phyloP scores from a whole-genome alignment of 2,113 vertebrate genomes.

The Fregata magnificens region DNA sequence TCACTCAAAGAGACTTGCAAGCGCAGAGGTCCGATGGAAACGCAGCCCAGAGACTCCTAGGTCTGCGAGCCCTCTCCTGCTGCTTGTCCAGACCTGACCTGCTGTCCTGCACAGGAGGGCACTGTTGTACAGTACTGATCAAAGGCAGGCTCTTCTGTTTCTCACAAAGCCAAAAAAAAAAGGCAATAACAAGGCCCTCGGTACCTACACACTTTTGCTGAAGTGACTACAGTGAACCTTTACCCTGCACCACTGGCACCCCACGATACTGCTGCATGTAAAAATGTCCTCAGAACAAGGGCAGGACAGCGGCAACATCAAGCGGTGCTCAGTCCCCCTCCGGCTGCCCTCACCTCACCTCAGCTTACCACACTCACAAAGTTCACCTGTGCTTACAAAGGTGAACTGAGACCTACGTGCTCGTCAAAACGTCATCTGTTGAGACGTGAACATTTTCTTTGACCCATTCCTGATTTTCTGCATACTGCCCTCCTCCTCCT shows the following conservation, averaged over 20 bases:
- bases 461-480: background rate
- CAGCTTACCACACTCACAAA: background rate
- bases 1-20: background rate
- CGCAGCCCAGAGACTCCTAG: background rate
- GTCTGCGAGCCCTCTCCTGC: background rate
- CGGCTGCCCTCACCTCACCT: accelerated
- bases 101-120: background rate
- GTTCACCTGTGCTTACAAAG: background rate
- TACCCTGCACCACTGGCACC: background rate
- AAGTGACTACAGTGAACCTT: background rate
- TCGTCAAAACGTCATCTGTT: background rate
- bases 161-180: background rate
- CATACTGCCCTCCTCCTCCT: background rate
- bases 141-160: background rate
- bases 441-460: background rate
- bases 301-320: background rate
- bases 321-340: background rate
- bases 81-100: background rate
- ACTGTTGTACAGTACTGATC: background rate
- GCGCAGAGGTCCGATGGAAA: accelerated
- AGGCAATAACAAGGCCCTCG: background rate
- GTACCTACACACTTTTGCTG: background rate
- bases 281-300: background rate
- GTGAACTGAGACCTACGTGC: background rate
- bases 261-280: background rate